Evolutionary conservation across 1,140 invertebrate species (phyloP).

Genomic region (Drosophila lowei): DNA sequence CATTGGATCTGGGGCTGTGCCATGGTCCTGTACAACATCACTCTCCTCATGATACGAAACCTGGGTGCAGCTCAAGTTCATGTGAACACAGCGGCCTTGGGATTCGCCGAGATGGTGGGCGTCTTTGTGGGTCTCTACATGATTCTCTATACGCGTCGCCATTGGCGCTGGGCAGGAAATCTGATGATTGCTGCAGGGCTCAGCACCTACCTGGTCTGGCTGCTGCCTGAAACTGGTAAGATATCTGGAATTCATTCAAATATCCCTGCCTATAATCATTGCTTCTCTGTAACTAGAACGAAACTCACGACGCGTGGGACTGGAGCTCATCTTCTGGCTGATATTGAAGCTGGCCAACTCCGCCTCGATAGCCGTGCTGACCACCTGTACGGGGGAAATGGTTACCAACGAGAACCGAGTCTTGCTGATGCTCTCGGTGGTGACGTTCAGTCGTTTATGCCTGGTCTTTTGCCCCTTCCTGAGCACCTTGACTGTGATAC

Average conservation of each 20-base stretch:
- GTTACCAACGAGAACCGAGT: constrained; percentile 68
- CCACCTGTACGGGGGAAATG: constrained; percentile 76
- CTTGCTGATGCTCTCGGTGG: constrained; percentile 65
- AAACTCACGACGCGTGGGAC: constrained; percentile 59
- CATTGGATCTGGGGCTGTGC: constrained; percentile 78
- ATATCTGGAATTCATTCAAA: rapidly evolving
- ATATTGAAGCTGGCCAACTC: constrained; percentile 72
- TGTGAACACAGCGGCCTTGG: constrained; percentile 81
- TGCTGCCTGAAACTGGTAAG: constrained; percentile 65
- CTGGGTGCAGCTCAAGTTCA: constrained; percentile 78
- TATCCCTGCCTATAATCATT: background rate
- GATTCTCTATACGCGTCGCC: constrained; percentile 73
- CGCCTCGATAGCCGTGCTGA: constrained; percentile 69
- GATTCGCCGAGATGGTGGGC: constrained; percentile 81
- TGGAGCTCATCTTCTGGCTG: constrained; percentile 74
- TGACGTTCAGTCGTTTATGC: constrained; percentile 68
- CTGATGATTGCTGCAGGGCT: constrained; percentile 66
- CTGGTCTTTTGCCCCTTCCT: constrained; percentile 64
- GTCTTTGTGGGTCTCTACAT: constrained; percentile 78
- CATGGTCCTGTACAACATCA: constrained; percentile 80
- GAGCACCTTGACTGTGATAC: constrained; percentile 62
- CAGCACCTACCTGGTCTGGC: constrained; percentile 69
- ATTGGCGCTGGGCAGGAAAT: constrained; percentile 76
- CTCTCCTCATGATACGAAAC: constrained; percentile 81
- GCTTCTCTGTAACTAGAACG: constrained; percentile 27